Base-by-base conservation (phyloP, 2,888 invertebrate genomes). In the Ormia ochracea region DNA sequence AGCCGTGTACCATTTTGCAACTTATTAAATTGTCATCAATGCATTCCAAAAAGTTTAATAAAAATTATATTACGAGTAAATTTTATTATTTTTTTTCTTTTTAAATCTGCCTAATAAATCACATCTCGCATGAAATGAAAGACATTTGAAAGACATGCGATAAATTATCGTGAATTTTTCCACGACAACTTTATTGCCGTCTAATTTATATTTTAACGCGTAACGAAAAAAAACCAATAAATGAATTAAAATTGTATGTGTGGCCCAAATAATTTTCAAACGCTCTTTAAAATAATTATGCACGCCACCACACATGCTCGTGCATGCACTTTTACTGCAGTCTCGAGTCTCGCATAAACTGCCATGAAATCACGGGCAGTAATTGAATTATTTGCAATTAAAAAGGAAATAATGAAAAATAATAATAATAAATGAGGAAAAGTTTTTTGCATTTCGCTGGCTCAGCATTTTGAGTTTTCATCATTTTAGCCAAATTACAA, bases 321-420 rank as follows among this genome's bases (percentile, higher is more conserved):
- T 36, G 43, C n/a, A 45, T 52, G 4, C 3, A 38, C 10, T 36
- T 38, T 17, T 10, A 36, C 33, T 58, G 52, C 65, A 70, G 43
- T 66, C 70, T 72, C 28, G 70, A 52, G 70, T 66, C 70, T 72
- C 28, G 70, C 52, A 65, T 65, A 63, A 77, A 72, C 70, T 58
- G 36, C 70, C 65, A 65, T 77, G 52, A 77, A 70, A 72, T 77
- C 70, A 59, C 66, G 28, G 45, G 61, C 52, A 72, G 66, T 66
- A 58, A 65, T 65, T 65, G 36, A 77, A 70, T 70, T 65, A 70
- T 59, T 33, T 4, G 61, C 43, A 45, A 52, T 54, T 50, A 52
- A 48, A 48, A 66, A 48, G 43, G 12, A 3, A 52, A 28, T 14
- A 61, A 43, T 17, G 17, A 21, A 38, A 50, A 31, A 31, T 31